Conservation (phyloP, 2,797 vertebrate species). For the Varecia variegata region DNA sequence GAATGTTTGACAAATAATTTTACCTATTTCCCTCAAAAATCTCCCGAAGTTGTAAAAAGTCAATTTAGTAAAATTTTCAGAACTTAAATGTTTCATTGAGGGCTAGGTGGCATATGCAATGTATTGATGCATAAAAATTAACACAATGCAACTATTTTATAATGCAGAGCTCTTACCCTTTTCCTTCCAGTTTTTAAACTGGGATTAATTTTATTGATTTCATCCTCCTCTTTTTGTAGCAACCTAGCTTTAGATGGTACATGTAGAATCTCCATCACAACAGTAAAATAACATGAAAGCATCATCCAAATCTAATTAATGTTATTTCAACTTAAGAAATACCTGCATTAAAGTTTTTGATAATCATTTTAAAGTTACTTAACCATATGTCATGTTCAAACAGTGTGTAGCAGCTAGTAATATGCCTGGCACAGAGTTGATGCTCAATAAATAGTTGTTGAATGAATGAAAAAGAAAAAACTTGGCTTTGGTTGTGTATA, state of each 20-base stretch:
- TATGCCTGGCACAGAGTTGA: constrained; percentile 16
- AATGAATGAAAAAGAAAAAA: constrained; percentile 61
- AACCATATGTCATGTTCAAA: constrained; percentile 29
- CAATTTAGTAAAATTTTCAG: constrained; percentile 54
- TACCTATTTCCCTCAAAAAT: neutral
- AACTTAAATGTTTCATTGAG: constrained; percentile 48
- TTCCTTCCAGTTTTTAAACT: constrained; percentile 40
- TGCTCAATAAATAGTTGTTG: constrained; percentile 71
- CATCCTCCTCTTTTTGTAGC: constrained; percentile 36
- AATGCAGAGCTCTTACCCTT: constrained; percentile 27
- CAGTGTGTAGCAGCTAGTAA: constrained; percentile 55
- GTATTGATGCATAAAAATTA: constrained; percentile 41
- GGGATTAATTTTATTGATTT: constrained; percentile 33
- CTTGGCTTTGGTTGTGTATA: constrained; percentile 72
- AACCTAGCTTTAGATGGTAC: constrained; percentile 11
- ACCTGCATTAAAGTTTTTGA: constrained; percentile 28
- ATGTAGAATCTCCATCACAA: constrained; percentile 41
- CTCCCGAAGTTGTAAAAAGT: constrained; percentile 57
- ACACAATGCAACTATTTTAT: constrained; percentile 34
- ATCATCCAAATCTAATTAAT: constrained; percentile 3
- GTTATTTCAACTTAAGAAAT: constrained; percentile 47
- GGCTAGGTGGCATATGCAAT: constrained; percentile 49
- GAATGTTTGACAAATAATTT: constrained; percentile 42
- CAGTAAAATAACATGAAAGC: constrained; percentile 36
- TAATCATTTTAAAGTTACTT: constrained; percentile 29